A percentile compares a stretch with the other conserved stretches of the same genome.
Evolutionary conservation across 2,113 vertebrate species (phyloP).

Genomic region (Enhydra lutris): DNA sequence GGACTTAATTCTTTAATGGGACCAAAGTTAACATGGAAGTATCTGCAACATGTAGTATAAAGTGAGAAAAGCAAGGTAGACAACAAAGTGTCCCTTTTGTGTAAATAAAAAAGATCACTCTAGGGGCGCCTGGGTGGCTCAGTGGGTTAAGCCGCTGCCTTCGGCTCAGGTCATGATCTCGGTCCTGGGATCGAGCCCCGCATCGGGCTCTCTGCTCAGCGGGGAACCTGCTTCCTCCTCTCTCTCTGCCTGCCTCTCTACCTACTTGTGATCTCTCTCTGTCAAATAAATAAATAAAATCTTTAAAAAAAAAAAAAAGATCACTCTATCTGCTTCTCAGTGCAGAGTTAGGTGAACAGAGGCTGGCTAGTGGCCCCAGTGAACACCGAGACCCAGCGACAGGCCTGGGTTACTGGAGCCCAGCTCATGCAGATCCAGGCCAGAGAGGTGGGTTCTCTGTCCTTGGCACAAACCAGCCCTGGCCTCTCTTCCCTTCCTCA

Average conservation of each 20-base stretch:
- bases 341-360: neutral
- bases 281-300: too few relatives aligned
- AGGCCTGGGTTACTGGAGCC: neutral
- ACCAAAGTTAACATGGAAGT: neutral
- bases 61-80: neutral
- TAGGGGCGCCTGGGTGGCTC: too few relatives aligned
- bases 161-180: too few relatives aligned
- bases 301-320: neutral
- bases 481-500: constrained; percentile 13
- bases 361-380: neutral
- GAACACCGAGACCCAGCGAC: neutral
- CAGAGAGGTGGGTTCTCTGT: neutral
- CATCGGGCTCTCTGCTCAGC: too few relatives aligned
- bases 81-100: neutral
- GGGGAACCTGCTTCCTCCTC: too few relatives aligned
- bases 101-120: neutral
- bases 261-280: too few relatives aligned
- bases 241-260: too few relatives aligned
- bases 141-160: too few relatives aligned
- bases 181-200: too few relatives aligned
- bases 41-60: neutral
- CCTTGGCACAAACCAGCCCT: neutral
- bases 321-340: neutral
- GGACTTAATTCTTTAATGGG: neutral
- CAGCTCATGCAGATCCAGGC: neutral